Evolutionary conservation across 2,888 invertebrate genomes (phyloP).

Genomic region (Sarcophaga variegata): DNA sequence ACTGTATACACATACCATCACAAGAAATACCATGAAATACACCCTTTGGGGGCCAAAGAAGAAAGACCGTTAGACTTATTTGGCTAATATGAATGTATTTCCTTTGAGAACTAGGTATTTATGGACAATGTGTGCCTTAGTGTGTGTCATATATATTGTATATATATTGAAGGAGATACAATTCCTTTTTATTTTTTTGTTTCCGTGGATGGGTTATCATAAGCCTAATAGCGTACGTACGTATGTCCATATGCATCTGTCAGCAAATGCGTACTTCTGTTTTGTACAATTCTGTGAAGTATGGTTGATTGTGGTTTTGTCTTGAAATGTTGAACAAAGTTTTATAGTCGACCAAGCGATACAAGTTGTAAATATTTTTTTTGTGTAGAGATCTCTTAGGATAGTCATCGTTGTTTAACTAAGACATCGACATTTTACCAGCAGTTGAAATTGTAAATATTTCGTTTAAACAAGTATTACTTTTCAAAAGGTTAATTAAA

Average conservation of each 20-base stretch:
- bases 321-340: constrained; percentile 30
- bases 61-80: constrained; percentile 1
- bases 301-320: constrained; percentile 53
- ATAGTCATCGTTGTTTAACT: background rate
- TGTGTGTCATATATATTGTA: background rate
- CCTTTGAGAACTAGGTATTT: background rate
- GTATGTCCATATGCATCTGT: background rate
- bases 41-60: background rate
- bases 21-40: background rate
- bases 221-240: background rate
- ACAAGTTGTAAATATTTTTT: constrained; percentile 10
- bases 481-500: too few species aligned
- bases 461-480: too few species aligned
- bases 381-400: background rate
- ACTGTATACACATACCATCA: background rate
- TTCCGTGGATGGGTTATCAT: background rate
- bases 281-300: constrained; percentile 31
- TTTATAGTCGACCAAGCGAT: constrained; percentile 29
- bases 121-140: background rate
- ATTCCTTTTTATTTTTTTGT: background rate
- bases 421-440: too few species aligned
- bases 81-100: constrained; percentile 15
- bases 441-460: too few species aligned
- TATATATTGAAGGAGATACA: background rate
- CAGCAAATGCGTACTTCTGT: constrained; percentile 37